Percentiles rank a stretch among this genome's conserved stretches.
phyloP scores from a whole-genome alignment of 2,888 invertebrate genomes.

The Nomada goodeniana region DNA sequence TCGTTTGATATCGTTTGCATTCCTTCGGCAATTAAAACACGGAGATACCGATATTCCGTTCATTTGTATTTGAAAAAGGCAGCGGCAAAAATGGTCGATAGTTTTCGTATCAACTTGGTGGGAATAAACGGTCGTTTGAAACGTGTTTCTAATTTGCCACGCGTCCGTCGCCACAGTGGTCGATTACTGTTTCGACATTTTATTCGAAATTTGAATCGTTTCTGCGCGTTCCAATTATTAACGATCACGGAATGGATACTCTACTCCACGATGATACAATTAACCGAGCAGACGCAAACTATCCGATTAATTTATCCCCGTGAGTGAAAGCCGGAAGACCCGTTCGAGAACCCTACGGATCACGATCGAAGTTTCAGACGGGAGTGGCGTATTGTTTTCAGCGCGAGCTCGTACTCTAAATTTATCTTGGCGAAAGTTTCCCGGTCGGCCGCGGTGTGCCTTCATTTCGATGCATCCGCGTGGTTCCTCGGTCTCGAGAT shows the following conservation, averaged over 20 bases:
- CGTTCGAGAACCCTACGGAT: background rate
- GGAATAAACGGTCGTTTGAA: too few species aligned
- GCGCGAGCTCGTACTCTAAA: conserved; percentile 16
- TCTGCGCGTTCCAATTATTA: too few species aligned
- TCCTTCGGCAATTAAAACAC: background rate
- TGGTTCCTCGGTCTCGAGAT: conserved; percentile 47
- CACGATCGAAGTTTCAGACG: conserved; percentile 1
- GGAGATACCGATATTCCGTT: background rate
- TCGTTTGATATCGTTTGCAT: background rate
- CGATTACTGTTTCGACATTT: background rate
- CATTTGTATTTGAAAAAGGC: background rate
- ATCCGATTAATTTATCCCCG: conserved; percentile 8
- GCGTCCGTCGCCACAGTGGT: background rate
- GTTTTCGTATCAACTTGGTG: too few species aligned
- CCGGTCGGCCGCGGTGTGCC: conserved; percentile 7
- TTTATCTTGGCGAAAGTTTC: conserved; percentile 54
- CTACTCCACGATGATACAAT: background rate
- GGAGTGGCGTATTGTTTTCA: conserved; percentile 35
- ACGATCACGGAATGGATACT: background rate
- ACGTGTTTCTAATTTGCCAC: background rate
- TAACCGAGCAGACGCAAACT: background rate
- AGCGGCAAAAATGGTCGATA: too few species aligned
- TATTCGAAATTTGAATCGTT: background rate
- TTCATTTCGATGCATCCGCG: conserved; percentile 48
- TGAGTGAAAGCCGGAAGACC: background rate